phyloP scores from a whole-genome alignment of 2,888 invertebrate genomes.

The Eumacrocentrus americanus region DNA sequence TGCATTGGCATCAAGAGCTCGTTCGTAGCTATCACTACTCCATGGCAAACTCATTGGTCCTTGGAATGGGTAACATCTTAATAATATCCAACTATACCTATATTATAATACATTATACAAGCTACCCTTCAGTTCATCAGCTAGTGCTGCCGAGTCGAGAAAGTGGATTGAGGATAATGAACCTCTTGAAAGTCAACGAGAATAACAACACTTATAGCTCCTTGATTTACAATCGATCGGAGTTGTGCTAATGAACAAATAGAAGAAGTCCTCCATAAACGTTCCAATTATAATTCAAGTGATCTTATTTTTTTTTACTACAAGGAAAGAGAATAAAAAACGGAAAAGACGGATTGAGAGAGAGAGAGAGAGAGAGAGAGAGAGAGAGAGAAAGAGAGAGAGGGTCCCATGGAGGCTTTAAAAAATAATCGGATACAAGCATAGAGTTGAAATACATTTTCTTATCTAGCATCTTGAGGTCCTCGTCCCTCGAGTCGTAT shows the following conservation, averaged over 20 bases:
- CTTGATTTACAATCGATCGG: not conserved
- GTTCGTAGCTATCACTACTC: no score
- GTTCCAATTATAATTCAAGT: no score
- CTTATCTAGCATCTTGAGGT: slow-evolving; percentile 47
- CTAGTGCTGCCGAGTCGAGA: slow-evolving; percentile 50
- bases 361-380: not conserved
- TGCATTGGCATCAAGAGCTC: no score
- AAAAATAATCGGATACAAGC: slow-evolving; percentile 37
- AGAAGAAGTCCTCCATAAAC: no score
- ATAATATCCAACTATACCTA: no score
- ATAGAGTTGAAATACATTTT: slow-evolving; percentile 49
- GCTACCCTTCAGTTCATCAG: slow-evolving; percentile 56
- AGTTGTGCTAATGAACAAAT: no score
- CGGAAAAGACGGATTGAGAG: not conserved
- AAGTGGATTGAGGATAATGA: slow-evolving; percentile 55
- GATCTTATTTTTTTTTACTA: no score
- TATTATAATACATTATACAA: slow-evolving; percentile 46
- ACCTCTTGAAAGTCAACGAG: slow-evolving; percentile 46
- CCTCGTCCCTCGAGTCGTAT: slow-evolving; percentile 44
- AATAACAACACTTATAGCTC: slow-evolving; percentile 14
- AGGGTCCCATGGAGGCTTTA: slow-evolving; percentile 10
- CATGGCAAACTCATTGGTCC: slow-evolving; percentile 31
- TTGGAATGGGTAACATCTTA: slow-evolving; percentile 50
- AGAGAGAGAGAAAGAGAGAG: not conserved
- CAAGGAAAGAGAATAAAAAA: not conserved